phyloP scores from a whole-genome alignment of 2,797 vertebrate genomes.

The Urosaurus nigricauda region DNA sequence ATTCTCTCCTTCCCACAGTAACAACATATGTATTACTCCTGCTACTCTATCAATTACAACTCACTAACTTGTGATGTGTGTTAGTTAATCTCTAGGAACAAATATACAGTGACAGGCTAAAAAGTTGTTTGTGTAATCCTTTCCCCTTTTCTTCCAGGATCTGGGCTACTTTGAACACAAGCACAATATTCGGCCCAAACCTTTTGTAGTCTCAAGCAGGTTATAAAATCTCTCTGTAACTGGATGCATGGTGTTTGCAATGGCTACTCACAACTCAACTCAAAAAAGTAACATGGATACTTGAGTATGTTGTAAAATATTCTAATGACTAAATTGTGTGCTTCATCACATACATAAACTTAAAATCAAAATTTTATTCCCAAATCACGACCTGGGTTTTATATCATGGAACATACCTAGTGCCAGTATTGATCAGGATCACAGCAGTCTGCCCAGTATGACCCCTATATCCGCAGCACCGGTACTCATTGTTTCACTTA shows the following conservation, averaged over 20 bases:
- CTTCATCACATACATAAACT: constrained; percentile 18
- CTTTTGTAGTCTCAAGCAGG: constrained; percentile 86
- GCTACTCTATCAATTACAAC: constrained; percentile 43
- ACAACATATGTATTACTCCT: not conserved
- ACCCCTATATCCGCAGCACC: too few species aligned
- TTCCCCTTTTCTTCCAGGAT: constrained; percentile 83
- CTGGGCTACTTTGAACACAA: constrained; percentile 93
- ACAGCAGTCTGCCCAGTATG: not conserved
- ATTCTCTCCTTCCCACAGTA: constrained; percentile 24
- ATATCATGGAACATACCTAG: not conserved
- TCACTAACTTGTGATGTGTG: constrained; percentile 32
- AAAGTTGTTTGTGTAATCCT: constrained; percentile 66
- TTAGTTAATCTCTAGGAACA: constrained; percentile 36
- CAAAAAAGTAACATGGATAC: constrained; percentile 50
- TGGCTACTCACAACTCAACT: constrained; percentile 59
- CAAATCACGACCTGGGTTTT: constrained; percentile 35
- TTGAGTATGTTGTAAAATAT: constrained; percentile 46
- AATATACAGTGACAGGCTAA: constrained; percentile 44
- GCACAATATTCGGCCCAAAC: constrained; percentile 91
- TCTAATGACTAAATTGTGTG: constrained; percentile 55
- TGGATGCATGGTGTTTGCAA: constrained; percentile 74
- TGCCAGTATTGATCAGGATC: not conserved
- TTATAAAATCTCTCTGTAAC: constrained; percentile 78
- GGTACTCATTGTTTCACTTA: too few species aligned
- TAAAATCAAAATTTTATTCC: constrained; percentile 45